Conservation (phyloP, 2,113 vertebrate genomes). For the Sminthopsis crassicaudata region DNA sequence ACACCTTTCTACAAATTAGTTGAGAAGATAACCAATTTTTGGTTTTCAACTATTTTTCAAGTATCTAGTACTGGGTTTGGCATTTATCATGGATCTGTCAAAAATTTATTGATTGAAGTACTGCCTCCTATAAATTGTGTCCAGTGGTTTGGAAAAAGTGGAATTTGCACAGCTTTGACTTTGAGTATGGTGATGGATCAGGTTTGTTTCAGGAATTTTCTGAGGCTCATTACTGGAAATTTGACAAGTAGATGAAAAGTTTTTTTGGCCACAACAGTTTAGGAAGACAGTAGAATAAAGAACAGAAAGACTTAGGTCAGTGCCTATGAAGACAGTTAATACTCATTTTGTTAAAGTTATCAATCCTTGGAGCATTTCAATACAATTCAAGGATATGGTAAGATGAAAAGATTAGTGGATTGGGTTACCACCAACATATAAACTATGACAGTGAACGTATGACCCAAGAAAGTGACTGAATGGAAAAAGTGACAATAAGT, state of each 20-base stretch:
- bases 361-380: background rate
- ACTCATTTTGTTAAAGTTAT: background rate
- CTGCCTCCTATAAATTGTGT: background rate
- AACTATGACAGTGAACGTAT: background rate
- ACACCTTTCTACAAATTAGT: background rate
- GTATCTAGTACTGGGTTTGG: background rate
- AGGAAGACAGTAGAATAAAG: background rate
- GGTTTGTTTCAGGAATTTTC: background rate
- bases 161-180: background rate
- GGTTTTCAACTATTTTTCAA: background rate
- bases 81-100: background rate
- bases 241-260: background rate
- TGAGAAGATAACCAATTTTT: background rate
- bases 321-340: background rate
- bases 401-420: background rate
- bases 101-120: background rate
- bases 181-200: background rate
- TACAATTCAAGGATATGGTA: background rate
- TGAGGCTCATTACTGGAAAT: background rate
- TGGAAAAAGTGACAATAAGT: background rate
- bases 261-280: background rate
- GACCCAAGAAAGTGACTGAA: background rate
- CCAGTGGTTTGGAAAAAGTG: background rate
- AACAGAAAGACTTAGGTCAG: background rate
- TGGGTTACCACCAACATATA: background rate